Percentiles rank a stretch among this genome's conserved stretches.
These are phyloP conservation scores for Lipophrys pholis DNA, from an alignment of 2,113 vertebrate genomes.

Conservation along the genomic window DNA sequence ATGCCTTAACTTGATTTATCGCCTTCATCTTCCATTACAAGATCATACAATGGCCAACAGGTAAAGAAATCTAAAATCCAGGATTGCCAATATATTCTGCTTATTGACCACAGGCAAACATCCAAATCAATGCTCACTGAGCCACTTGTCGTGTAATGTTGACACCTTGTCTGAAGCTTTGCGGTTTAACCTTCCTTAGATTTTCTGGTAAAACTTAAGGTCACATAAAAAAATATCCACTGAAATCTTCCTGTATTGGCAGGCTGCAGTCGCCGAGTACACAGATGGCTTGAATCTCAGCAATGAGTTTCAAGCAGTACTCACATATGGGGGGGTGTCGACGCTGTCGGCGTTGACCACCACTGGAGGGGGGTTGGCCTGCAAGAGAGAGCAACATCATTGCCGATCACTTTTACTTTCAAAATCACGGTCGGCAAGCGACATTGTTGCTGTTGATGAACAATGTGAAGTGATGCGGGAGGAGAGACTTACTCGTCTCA, in stretches of 20 bases:
- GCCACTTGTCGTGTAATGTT: background rate
- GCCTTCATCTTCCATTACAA: background rate
- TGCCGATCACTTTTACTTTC: background rate
- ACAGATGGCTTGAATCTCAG: too few relatives aligned
- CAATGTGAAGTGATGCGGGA: background rate
- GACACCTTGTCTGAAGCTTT: background rate
- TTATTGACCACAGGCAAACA: background rate
- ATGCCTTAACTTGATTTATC: background rate
- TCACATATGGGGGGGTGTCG: slow-evolving; percentile 93
- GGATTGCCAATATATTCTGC: background rate
- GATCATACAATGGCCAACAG: background rate
- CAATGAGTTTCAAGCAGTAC: slow-evolving; percentile 57
- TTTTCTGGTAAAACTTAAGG: background rate
- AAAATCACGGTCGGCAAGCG: background rate
- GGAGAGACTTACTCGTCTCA: slow-evolving; percentile 78
- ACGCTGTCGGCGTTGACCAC: slow-evolving; percentile 95
- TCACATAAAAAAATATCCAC: background rate
- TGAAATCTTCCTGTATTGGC: background rate
- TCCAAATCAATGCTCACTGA: background rate
- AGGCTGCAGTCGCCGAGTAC: background rate
- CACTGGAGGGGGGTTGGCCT: slow-evolving; percentile 98
- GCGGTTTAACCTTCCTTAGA: background rate
- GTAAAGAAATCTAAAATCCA: background rate
- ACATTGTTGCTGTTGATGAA: background rate
- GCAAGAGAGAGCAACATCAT: slow-evolving; percentile 66